A percentile compares a stretch with the other conserved stretches of the same genome.
Evolutionary conservation across 2,888 invertebrate species (phyloP).

Genomic region (Drosophila paramelanica): DNA sequence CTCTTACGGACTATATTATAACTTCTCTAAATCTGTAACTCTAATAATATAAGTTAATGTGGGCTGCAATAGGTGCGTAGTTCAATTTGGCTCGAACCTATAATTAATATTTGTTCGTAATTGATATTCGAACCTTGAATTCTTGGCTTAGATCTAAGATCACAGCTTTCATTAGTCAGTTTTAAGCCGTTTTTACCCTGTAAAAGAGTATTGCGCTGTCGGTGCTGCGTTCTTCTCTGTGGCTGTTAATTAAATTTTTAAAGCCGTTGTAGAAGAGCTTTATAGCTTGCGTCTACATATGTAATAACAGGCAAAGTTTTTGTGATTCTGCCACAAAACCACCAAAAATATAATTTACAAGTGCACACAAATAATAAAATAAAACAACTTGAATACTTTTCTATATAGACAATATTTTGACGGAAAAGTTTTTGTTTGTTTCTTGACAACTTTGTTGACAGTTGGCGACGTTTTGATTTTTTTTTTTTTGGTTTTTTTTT

Average conservation of each 20-base stretch:
- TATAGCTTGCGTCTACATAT: conserved; percentile 5
- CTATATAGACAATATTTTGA: conserved; percentile 32
- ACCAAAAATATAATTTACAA: conserved; percentile 22
- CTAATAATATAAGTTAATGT: no score
- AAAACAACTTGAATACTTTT: conserved; percentile 27
- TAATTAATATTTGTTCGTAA: no score
- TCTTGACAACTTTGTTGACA: conserved; percentile 47
- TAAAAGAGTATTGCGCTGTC: no score
- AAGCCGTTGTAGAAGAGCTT: conserved; percentile 16
- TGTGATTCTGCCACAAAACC: conserved; percentile 3
- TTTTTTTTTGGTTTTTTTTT: no score
- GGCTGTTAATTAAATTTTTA: conserved; percentile 7
- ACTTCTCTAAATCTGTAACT: no score
- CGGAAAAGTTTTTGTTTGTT: conserved; percentile 33
- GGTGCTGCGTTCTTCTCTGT: neutral
- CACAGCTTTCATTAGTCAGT: no score
- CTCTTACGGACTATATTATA: no score
- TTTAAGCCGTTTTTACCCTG: no score
- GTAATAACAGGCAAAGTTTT: neutral
- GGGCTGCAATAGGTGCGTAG: no score
- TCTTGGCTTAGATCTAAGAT: no score
- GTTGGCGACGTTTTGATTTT: conserved; percentile 30
- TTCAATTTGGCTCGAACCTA: no score
- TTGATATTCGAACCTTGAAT: no score
- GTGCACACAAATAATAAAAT: conserved; percentile 9